These are phyloP conservation scores for Bungarus multicinctus DNA, from an alignment of 2,113 vertebrate genomes.

Conservation along the genomic window DNA sequence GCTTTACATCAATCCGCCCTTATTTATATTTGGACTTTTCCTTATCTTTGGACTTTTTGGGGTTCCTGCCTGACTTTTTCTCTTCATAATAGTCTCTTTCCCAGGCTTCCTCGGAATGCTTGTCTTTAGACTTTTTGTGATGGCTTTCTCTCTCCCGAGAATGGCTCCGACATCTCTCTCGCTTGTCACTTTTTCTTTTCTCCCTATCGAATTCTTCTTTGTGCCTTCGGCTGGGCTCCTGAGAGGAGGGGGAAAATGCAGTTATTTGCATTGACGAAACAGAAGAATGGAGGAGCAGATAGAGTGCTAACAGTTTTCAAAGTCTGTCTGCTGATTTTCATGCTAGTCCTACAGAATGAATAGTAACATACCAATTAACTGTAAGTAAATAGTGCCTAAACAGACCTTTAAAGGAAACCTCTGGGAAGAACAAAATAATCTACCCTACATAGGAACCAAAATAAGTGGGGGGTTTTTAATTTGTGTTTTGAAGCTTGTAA, in stretches of 20 bases:
- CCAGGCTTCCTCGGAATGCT: conserved; percentile 39
- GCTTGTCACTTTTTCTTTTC: conserved; percentile 71
- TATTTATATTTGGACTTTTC: conserved; percentile 80
- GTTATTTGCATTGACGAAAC: conserved; percentile 4
- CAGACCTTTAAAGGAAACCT: not conserved
- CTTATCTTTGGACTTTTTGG: conserved; percentile 83
- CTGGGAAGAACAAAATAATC: not conserved
- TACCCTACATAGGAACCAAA: not conserved
- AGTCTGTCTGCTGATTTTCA: not conserved
- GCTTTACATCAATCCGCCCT: conserved; percentile 27
- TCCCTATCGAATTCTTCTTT: conserved; percentile 70
- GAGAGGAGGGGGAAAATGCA: conserved; percentile 34
- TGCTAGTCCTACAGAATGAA: not conserved
- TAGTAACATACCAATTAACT: not conserved
- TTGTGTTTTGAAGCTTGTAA: not conserved
- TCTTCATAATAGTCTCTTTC: conserved; percentile 69
- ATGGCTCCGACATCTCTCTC: conserved; percentile 65
- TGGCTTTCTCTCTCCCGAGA: conserved; percentile 71
- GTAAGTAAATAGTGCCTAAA: not conserved
- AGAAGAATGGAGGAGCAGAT: not conserved
- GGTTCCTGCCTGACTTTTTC: conserved; percentile 77
- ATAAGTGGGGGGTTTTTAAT: not conserved
- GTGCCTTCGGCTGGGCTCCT: conserved; percentile 63
- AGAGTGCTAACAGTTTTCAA: not conserved
- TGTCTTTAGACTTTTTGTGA: conserved; percentile 64